Percentiles rank a stretch among this genome's conserved stretches.
Evolutionary conservation across 2,888 invertebrate genomes (phyloP).

Genomic region (Amiota minor): DNA sequence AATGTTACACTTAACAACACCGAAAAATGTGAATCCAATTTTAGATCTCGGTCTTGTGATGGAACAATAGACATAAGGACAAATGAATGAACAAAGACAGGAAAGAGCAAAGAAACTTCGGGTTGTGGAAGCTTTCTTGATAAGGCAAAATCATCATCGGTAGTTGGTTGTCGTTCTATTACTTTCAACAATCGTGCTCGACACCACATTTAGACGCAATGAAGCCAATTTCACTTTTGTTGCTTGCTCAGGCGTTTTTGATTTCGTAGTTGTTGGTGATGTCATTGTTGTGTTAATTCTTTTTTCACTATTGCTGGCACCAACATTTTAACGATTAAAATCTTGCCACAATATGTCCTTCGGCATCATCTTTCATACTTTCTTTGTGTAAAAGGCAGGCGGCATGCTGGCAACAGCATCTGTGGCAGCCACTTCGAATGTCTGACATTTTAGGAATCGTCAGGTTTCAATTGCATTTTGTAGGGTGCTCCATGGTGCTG

Average conservation of each 20-base stretch:
- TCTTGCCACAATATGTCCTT: neutral
- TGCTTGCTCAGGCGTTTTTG: constrained; percentile 5
- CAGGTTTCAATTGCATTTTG: constrained; percentile 2
- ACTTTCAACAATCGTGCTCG: constrained; percentile 43
- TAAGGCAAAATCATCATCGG: neutral
- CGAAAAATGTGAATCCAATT: constrained; percentile 60
- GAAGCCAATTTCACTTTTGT: constrained; percentile 59
- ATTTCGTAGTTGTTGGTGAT: neutral
- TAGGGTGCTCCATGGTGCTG: constrained; percentile 23
- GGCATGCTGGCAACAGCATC: too few relatives aligned
- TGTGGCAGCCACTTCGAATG: too few relatives aligned
- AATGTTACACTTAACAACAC: constrained; percentile 57
- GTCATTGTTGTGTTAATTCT: constrained; percentile 4
- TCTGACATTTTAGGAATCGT: constrained; percentile 24
- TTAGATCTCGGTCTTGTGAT: constrained; percentile 33
- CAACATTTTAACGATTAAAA: neutral
- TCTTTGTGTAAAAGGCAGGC: neutral
- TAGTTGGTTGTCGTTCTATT: neutral
- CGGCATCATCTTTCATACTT: constrained; percentile 3
- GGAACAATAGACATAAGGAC: constrained; percentile 11
- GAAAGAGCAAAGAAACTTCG: neutral
- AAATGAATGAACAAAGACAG: neutral
- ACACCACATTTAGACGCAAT: constrained; percentile 63
- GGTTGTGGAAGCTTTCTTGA: neutral
- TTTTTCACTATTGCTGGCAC: constrained; percentile 3